Conservation (phyloP, 2,797 vertebrate genomes). For the Anguilla megastoma region DNA sequence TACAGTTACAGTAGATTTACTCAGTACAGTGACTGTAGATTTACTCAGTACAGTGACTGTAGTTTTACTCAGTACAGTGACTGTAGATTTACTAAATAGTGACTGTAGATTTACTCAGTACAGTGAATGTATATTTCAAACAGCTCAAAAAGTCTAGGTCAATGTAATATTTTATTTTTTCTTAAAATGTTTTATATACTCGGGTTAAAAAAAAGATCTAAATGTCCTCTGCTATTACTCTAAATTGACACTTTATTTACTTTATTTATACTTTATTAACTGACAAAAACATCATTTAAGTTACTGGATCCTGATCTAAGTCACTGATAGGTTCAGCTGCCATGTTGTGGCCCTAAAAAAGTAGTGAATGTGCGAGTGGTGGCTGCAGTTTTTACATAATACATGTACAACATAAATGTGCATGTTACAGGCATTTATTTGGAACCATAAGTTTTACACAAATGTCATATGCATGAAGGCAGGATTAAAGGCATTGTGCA, state of each 20-base stretch:
- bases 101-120: background rate
- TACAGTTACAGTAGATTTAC: background rate
- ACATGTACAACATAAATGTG: background rate
- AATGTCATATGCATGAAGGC: background rate
- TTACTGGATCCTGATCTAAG: background rate
- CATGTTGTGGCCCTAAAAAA: background rate
- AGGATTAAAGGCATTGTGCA: background rate
- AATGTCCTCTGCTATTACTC: background rate
- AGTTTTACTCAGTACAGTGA: background rate
- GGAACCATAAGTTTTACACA: background rate
- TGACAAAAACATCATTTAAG: background rate
- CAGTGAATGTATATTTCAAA: background rate
- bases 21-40: background rate
- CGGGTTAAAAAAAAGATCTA: too few relatives aligned
- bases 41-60: background rate
- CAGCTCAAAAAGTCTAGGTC: slow-evolving; percentile 5
- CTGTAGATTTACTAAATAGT: background rate
- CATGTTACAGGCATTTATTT: background rate
- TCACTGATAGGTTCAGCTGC: background rate
- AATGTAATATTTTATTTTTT: background rate
- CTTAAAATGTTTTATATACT: too few relatives aligned
- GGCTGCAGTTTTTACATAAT: background rate
- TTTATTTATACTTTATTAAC: too few relatives aligned
- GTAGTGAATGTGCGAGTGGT: background rate
- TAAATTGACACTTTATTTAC: slow-evolving; percentile 2